These are phyloP conservation scores for Xenopus borealis DNA, from an alignment of 2,113 vertebrate genomes.

Conservation along the genomic window DNA sequence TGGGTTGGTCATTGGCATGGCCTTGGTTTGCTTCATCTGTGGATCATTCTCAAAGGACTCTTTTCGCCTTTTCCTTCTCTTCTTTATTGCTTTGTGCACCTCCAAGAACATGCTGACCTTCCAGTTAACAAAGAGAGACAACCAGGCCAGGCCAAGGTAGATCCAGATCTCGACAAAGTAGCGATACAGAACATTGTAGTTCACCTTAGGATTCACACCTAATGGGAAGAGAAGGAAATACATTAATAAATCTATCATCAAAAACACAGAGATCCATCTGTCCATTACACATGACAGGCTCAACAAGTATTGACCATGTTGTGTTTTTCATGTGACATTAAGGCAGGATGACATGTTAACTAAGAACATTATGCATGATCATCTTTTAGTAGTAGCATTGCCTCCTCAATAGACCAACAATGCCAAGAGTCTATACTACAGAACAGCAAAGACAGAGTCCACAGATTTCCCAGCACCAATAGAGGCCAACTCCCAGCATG, in stretches of 20 bases:
- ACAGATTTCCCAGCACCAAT: no score
- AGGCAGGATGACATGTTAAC: no score
- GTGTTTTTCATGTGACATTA: no score
- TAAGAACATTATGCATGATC: no score
- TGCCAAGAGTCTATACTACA: background rate
- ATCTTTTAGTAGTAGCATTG: no score
- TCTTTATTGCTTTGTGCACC: constrained; percentile 96
- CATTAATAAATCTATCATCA: no score
- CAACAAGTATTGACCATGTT: no score
- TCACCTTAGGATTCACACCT: constrained; percentile 89
- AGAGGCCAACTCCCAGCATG: no score
- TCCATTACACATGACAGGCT: no score
- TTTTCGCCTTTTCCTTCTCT: constrained; percentile 85
- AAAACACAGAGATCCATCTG: no score
- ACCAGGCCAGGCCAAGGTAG: constrained; percentile 93
- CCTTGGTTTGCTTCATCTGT: constrained; percentile 71
- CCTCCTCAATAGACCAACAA: no score
- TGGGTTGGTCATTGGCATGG: constrained; percentile 63
- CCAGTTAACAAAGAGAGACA: constrained; percentile 97
- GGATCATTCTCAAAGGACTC: constrained; percentile 82
- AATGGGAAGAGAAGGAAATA: no score
- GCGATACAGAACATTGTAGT: constrained; percentile 89
- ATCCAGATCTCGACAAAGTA: constrained; percentile 98
- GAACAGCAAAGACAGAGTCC: background rate
- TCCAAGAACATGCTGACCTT: constrained; percentile 98